These are phyloP conservation scores for Drosophila lacertosa DNA, from an alignment of 1,140 invertebrate species.

Conservation along the genomic window DNA sequence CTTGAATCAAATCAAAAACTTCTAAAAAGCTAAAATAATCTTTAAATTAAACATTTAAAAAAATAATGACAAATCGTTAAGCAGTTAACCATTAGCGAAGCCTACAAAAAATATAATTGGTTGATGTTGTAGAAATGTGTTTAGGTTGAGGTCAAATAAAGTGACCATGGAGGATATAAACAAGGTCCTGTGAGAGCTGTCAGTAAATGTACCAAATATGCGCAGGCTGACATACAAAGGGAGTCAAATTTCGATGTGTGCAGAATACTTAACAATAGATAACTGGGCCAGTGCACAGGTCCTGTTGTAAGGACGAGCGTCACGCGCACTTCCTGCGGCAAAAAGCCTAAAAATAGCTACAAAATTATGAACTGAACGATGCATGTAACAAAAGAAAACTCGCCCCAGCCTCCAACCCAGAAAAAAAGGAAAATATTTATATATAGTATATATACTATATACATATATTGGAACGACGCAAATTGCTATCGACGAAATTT, in stretches of 20 bases:
- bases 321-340: conserved; percentile 56
- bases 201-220: neutral
- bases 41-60: too few relatives aligned
- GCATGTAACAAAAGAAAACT: conserved; percentile 37
- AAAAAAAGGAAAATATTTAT: neutral
- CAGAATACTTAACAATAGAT: conserved; percentile 37
- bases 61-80: too few relatives aligned
- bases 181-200: too few relatives aligned
- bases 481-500: conserved; percentile 75
- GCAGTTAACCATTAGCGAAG: too few relatives aligned
- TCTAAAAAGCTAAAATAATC: too few relatives aligned
- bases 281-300: conserved; percentile 42
- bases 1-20: too few relatives aligned
- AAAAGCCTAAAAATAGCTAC: conserved; percentile 64
- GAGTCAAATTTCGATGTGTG: conserved; percentile 4
- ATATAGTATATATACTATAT: neutral
- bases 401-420: neutral
- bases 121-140: too few relatives aligned
- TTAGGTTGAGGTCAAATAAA: neutral
- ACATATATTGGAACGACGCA: conserved; percentile 69
- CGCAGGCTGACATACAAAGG: neutral
- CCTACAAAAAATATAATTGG: too few relatives aligned
- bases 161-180: conserved; percentile 12
- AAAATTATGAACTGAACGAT: conserved; percentile 58
- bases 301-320: conserved; percentile 49